phyloP scores from a whole-genome alignment of 2,797 vertebrate genomes.

The Hypotaenidia philippensis region DNA sequence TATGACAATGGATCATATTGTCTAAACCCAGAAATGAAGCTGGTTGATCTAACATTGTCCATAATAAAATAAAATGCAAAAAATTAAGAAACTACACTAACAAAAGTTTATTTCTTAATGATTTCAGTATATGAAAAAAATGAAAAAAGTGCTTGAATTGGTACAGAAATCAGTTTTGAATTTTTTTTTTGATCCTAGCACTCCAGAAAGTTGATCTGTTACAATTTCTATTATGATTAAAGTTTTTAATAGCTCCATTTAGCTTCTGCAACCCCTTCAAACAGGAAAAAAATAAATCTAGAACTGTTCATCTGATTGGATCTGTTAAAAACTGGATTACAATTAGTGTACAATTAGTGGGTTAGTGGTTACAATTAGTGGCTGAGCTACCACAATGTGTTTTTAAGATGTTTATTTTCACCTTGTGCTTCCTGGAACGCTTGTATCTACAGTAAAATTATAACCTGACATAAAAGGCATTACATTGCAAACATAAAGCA shows the following conservation, averaged over 20 bases:
- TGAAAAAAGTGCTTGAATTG: neutral
- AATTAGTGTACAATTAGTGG: neutral
- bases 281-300: neutral
- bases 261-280: neutral
- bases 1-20: neutral
- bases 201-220: neutral
- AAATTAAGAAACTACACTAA: neutral
- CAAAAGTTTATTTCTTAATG: neutral
- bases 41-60: neutral
- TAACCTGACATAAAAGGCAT: neutral
- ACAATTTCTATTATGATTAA: neutral
- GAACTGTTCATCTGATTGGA: neutral
- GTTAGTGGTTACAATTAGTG: neutral
- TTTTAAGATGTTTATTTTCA: conserved; percentile 20
- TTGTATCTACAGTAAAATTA: neutral
- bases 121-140: neutral
- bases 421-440: neutral
- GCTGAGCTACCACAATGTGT: neutral
- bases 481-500: too few species aligned
- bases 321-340: neutral
- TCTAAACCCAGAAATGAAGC: neutral
- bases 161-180: neutral
- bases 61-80: neutral
- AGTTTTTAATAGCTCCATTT: neutral
- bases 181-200: neutral